Conservation (phyloP, 2,797 vertebrate species). For the Spheniscus humboldti region DNA sequence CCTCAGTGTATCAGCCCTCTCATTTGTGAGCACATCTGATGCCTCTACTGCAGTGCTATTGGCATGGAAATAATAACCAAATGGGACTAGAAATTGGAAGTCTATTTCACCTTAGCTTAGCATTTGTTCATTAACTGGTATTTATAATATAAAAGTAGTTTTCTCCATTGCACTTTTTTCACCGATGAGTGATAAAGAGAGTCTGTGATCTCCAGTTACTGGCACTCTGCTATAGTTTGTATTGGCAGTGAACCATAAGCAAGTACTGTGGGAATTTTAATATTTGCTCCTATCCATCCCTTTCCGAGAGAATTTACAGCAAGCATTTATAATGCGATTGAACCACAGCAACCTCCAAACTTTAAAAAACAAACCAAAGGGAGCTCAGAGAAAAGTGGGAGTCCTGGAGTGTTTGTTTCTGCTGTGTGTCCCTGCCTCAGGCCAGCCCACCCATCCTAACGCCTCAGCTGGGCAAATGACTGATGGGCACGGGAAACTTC, state of each 20-base stretch:
- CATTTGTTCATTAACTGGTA: background rate
- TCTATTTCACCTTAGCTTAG: background rate
- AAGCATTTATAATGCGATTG: background rate
- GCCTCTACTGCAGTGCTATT: background rate
- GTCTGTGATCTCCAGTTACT: background rate
- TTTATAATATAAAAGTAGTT: background rate
- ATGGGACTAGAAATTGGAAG: background rate
- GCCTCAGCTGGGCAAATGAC: background rate
- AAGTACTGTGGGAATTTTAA: background rate
- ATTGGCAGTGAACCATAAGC: background rate
- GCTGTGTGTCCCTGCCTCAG: background rate
- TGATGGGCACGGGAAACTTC: rapidly evolving
- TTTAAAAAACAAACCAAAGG: background rate
- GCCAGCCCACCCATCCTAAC: background rate
- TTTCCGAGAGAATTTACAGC: background rate
- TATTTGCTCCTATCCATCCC: background rate
- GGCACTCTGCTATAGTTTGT: background rate
- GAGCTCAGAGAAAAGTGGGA: background rate
- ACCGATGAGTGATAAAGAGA: background rate
- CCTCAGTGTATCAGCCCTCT: background rate
- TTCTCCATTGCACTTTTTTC: background rate
- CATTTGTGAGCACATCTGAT: background rate
- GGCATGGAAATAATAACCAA: background rate
- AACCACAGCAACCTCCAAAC: background rate
- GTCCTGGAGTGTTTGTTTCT: background rate